phyloP scores from a whole-genome alignment of 1,140 invertebrate species.

The Neodiprion virginianus region DNA sequence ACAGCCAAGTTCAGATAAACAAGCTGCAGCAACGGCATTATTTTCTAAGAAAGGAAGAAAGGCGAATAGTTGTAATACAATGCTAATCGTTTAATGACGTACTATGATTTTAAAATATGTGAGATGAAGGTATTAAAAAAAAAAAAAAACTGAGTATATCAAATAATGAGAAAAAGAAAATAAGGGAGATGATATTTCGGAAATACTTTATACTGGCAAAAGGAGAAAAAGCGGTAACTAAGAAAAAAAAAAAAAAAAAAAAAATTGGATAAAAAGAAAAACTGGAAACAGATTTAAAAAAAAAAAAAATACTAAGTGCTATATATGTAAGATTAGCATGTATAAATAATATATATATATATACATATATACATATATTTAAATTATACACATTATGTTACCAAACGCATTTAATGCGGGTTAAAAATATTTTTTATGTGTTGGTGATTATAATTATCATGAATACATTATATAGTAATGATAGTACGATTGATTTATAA shows the following conservation, averaged over 20 bases:
- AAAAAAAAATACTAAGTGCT: neutral
- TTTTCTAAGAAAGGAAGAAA: conserved; percentile 23
- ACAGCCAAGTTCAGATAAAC: conserved; percentile 42
- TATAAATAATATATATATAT: too few species aligned
- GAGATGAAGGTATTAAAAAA: too few species aligned
- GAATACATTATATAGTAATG: too few species aligned
- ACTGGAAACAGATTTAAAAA: neutral
- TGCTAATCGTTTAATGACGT: too few species aligned
- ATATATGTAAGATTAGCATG: too few species aligned
- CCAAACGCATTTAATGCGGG: neutral
- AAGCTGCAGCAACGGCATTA: conserved; percentile 29
- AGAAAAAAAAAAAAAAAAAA: neutral
- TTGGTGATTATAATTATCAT: neutral
- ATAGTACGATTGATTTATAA: too few species aligned
- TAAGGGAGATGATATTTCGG: too few species aligned
- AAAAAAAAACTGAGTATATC: too few species aligned
- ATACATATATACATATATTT: too few species aligned
- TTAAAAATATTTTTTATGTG: neutral
- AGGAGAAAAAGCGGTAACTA: neutral
- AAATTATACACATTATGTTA: neutral
- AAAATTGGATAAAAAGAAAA: neutral
- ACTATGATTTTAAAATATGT: too few species aligned
- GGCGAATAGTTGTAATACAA: too few species aligned
- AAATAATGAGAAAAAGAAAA: too few species aligned
- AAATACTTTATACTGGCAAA: neutral